Percentiles rank a stretch among this genome's conserved stretches.
These are phyloP conservation scores for Dasypogon diadema DNA, from an alignment of 2,888 invertebrate species.

Conservation along the genomic window DNA sequence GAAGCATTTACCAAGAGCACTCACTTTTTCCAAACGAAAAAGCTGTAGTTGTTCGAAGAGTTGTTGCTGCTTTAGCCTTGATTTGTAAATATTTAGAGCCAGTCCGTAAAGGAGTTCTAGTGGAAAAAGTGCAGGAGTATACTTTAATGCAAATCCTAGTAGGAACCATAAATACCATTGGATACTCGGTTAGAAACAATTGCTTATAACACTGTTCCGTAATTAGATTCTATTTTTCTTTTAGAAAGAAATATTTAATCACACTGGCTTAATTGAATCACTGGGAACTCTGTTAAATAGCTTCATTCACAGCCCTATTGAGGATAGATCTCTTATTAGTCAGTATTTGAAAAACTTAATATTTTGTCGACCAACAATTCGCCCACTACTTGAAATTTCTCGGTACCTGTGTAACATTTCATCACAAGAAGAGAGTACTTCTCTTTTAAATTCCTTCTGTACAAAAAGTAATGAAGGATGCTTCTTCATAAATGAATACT, in stretches of 20 bases:
- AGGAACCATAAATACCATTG: constrained; percentile 46
- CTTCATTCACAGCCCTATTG: neutral
- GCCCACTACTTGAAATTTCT: constrained; percentile 43
- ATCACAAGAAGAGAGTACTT: neutral
- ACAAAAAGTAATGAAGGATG: constrained; percentile 23
- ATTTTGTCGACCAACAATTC: constrained; percentile 50
- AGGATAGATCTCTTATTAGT: neutral
- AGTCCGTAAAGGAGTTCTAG: neutral
- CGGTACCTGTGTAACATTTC: constrained; percentile 33
- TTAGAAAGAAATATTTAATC: constrained; percentile 50
- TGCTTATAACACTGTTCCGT: neutral
- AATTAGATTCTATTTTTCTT: constrained; percentile 27
- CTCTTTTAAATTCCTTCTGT: constrained; percentile 49
- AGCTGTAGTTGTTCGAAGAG: constrained; percentile 43
- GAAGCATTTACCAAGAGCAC: constrained; percentile 44
- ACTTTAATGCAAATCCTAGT: constrained; percentile 42
- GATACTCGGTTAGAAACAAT: constrained; percentile 51
- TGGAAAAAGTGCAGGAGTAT: constrained; percentile 1
- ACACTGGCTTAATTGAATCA: constrained; percentile 53
- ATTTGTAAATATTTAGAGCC: constrained; percentile 1
- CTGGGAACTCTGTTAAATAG: constrained; percentile 22
- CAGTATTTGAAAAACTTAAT: constrained; percentile 51
- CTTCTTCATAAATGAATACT: constrained; percentile 51
- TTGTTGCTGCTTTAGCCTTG: constrained; percentile 49
- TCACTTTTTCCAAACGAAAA: constrained; percentile 52